Evolutionary conservation across 2,113 vertebrate genomes (phyloP).

Genomic region (Melanerpes aurifrons): DNA sequence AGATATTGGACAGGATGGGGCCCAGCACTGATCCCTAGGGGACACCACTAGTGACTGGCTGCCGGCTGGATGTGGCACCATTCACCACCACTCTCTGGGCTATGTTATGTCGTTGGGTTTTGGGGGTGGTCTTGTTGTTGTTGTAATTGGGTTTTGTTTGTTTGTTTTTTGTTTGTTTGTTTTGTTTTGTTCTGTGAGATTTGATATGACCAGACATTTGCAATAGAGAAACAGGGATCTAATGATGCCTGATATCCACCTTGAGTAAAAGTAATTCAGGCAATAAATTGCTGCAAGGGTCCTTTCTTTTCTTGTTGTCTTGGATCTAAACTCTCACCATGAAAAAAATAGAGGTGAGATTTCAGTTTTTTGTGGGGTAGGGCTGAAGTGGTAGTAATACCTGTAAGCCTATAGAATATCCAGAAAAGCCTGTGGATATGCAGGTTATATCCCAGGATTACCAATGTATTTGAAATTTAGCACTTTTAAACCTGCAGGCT

Average conservation of each 20-base stretch:
- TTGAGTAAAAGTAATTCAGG: background rate
- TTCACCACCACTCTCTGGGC: too few species aligned
- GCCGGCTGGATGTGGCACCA: too few species aligned
- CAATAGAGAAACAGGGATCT: background rate
- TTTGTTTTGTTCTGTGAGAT: background rate
- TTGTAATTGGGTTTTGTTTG: too few species aligned
- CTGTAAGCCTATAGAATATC: background rate
- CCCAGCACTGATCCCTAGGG: too few species aligned
- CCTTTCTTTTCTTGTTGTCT: background rate
- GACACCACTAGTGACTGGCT: too few species aligned
- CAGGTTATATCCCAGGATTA: background rate
- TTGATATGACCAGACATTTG: background rate
- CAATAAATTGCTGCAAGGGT: background rate
- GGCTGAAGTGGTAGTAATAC: background rate
- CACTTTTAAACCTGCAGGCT: background rate
- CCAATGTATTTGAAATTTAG: background rate
- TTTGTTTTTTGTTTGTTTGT: background rate
- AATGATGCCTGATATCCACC: background rate
- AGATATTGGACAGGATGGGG: too few species aligned
- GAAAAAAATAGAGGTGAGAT: background rate
- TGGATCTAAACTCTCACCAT: background rate
- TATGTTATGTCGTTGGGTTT: background rate
- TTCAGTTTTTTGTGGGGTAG: background rate
- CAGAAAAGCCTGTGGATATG: background rate
- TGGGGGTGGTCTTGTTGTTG: too few species aligned